These are phyloP conservation scores for Scaptomyza polygonia DNA, from an alignment of 2,888 invertebrate species.

Conservation along the genomic window DNA sequence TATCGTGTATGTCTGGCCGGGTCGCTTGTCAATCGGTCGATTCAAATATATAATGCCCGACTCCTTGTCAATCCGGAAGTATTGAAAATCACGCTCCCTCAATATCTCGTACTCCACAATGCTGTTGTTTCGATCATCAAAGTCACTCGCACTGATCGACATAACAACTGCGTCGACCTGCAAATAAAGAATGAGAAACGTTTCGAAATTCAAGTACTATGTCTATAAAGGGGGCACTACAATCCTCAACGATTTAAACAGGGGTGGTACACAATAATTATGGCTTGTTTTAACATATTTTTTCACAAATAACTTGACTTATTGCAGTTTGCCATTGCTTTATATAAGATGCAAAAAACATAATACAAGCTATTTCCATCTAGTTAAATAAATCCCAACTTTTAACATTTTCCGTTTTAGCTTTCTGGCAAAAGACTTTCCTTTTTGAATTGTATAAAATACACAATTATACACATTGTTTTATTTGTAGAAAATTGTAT, in stretches of 20 bases:
- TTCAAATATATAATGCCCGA: constrained; percentile 92
- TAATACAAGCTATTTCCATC: not conserved
- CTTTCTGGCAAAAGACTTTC: not conserved
- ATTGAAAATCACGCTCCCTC: constrained; percentile 86
- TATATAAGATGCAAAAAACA: not conserved
- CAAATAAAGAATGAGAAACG: constrained; percentile 49
- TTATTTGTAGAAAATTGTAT: not conserved
- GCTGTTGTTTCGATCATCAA: constrained; percentile 96
- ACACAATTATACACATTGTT: constrained; percentile 52
- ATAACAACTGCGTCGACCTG: constrained; percentile 88
- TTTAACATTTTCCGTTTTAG: not conserved
- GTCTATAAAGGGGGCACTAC: not conserved
- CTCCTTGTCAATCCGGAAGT: constrained; percentile 92
- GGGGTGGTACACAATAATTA: too few relatives aligned
- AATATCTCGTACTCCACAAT: constrained; percentile 88
- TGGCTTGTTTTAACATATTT: too few relatives aligned
- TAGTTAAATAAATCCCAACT: too few relatives aligned
- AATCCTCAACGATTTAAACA: not conserved
- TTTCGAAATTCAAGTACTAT: constrained; percentile 23
- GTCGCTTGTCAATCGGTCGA: constrained; percentile 82
- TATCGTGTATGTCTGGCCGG: constrained; percentile 83
- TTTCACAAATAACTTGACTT: too few relatives aligned
- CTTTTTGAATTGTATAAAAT: constrained; percentile 46
- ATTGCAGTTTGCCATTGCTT: too few relatives aligned
- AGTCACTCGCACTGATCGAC: constrained; percentile 96